These are phyloP conservation scores for Anser cygnoides DNA, from an alignment of 2,113 vertebrate genomes.

Conservation along the genomic window DNA sequence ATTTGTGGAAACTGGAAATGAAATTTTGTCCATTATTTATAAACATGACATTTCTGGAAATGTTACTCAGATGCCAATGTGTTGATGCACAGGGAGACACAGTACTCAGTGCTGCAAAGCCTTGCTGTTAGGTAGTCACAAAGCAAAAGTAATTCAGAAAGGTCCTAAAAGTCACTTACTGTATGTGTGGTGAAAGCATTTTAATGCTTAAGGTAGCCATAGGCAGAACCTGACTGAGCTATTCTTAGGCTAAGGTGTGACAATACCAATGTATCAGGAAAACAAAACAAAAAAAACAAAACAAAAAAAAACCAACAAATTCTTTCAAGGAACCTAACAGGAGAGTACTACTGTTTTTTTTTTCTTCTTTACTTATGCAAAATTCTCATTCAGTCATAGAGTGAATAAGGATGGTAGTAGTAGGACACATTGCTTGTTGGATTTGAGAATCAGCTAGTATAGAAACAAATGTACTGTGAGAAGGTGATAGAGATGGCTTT, in stretches of 20 bases:
- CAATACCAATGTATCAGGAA: rapidly evolving
- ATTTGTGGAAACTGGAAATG: rapidly evolving
- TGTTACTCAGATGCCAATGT: neutral
- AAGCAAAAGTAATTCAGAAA: neutral
- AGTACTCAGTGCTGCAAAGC: neutral
- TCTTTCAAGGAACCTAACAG: neutral
- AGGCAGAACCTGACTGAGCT: neutral
- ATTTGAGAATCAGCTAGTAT: neutral
- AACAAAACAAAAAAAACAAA: neutral
- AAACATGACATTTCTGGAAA: rapidly evolving
- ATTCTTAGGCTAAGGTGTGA: neutral
- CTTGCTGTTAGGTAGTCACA: neutral
- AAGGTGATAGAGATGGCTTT: neutral
- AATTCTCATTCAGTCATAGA: neutral
- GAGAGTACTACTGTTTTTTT: neutral
- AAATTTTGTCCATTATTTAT: neutral
- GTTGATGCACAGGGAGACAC: neutral
- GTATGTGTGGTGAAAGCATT: neutral
- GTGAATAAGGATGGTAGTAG: neutral
- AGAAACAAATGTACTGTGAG: neutral
- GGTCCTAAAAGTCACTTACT: neutral
- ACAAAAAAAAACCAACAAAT: rapidly evolving
- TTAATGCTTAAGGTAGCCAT: neutral
- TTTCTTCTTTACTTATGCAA: neutral
- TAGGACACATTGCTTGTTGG: neutral